phyloP scores from a whole-genome alignment of 2,888 invertebrate species.

The Entomobrya proxima region DNA sequence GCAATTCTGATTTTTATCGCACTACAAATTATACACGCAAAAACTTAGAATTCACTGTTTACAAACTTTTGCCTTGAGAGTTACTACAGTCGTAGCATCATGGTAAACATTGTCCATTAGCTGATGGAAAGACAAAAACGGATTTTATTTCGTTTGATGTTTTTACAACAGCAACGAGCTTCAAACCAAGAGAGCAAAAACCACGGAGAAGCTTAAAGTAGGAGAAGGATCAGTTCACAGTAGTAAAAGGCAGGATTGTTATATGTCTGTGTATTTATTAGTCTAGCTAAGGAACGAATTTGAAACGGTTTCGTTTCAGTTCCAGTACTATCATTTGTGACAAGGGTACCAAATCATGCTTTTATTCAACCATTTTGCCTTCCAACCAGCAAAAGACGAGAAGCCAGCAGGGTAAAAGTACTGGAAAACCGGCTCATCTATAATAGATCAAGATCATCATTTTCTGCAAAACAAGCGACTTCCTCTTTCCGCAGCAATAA shows the following conservation, averaged over 20 bases:
- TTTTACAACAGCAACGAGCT: conserved; percentile 13
- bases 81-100: background rate
- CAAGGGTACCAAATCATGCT: background rate
- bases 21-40: conserved; percentile 15
- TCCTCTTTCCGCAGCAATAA: conserved; percentile 67
- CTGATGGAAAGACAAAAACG: background rate
- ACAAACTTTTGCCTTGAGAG: background rate
- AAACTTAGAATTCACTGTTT: conserved; percentile 37
- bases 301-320: conserved; percentile 41
- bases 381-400: background rate
- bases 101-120: background rate
- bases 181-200: conserved; percentile 29
- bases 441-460: conserved; percentile 64
- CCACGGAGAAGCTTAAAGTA: background rate
- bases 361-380: background rate
- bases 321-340: background rate
- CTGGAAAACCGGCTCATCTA: conserved; percentile 50
- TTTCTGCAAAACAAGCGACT: conserved; percentile 64
- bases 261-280: too few relatives aligned
- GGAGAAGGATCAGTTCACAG: background rate
- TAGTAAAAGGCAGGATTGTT: background rate
- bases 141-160: conserved; percentile 48
- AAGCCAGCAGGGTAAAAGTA: background rate
- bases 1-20: conserved; percentile 23
- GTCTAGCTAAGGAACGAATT: conserved; percentile 15